Percentiles rank a stretch among this genome's conserved stretches.
These are phyloP conservation scores for Sporophila hypoxantha DNA, from an alignment of 2,113 vertebrate genomes.

Conservation along the genomic window DNA sequence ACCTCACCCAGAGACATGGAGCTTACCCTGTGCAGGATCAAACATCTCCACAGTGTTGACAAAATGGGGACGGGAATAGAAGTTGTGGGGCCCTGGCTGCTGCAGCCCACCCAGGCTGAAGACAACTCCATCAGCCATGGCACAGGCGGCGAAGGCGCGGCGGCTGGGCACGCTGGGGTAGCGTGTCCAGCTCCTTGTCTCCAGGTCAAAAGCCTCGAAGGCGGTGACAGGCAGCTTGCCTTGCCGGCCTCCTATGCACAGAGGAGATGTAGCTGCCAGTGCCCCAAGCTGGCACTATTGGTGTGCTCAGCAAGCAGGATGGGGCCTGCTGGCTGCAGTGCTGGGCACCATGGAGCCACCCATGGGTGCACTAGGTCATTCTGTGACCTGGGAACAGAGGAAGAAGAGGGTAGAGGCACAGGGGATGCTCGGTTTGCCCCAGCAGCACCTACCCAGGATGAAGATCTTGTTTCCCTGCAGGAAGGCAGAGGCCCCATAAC, in stretches of 20 bases:
- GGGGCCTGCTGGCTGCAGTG: rapidly evolving
- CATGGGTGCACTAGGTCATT: neutral
- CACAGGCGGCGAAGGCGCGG: constrained; percentile 89
- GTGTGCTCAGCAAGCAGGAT: neutral
- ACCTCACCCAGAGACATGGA: neutral
- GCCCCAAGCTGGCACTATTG: rapidly evolving
- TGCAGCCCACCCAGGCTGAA: constrained; percentile 95
- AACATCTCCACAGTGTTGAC: constrained; percentile 97
- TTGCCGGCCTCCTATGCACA: constrained; percentile 84
- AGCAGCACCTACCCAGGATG: constrained; percentile 73
- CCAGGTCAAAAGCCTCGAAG: constrained; percentile 94
- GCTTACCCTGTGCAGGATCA: constrained; percentile 85
- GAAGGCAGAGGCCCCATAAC: constrained; percentile 88
- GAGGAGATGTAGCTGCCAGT: neutral
- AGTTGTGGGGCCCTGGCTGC: constrained; percentile 96
- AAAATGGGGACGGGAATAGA: constrained; percentile 96
- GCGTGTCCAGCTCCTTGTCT: constrained; percentile 88
- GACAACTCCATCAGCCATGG: constrained; percentile 76
- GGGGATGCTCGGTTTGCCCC: rapidly evolving
- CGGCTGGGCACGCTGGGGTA: constrained; percentile 91
- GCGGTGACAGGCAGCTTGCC: constrained; percentile 94
- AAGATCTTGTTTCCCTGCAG: constrained; percentile 90
- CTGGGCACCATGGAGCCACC: neutral
- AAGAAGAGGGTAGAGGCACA: neutral
- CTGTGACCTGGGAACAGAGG: neutral